A percentile compares a stretch with the other conserved stretches of the same genome.
phyloP scores from a whole-genome alignment of 2,797 vertebrate species.

The Poeciliopsis turneri region DNA sequence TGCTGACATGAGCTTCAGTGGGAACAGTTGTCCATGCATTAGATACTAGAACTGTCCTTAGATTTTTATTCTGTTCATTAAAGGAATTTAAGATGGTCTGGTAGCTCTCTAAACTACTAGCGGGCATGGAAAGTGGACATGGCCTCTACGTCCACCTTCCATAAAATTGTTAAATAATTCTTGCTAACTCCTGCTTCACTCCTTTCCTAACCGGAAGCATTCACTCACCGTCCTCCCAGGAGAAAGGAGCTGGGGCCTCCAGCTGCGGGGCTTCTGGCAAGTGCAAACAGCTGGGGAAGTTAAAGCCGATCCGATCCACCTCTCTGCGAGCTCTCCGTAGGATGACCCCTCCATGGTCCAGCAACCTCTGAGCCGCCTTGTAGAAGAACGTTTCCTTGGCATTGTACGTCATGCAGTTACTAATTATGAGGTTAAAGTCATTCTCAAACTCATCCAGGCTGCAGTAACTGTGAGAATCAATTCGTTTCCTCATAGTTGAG shows the following conservation, averaged over 20 bases:
- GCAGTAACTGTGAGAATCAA: slow-evolving; percentile 88
- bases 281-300: slow-evolving; percentile 90
- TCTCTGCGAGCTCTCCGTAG: slow-evolving; percentile 90
- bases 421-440: slow-evolving; percentile 94
- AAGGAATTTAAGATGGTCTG: too few relatives aligned
- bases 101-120: too few relatives aligned
- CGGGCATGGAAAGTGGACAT: too few relatives aligned
- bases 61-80: too few relatives aligned
- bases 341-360: slow-evolving; percentile 92
- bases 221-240: slow-evolving; percentile 93
- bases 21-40: too few relatives aligned
- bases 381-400: slow-evolving; percentile 97
- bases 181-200: background rate
- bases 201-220: background rate
- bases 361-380: slow-evolving; percentile 89
- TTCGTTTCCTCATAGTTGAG: slow-evolving; percentile 91
- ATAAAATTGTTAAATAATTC: too few relatives aligned
- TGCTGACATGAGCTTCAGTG: too few relatives aligned
- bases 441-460: slow-evolving; percentile 91
- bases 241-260: slow-evolving; percentile 84
- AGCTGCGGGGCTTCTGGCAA: slow-evolving; percentile 85
- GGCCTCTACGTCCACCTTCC: too few relatives aligned
- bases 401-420: slow-evolving; percentile 98
- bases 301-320: slow-evolving; percentile 88
- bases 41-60: too few relatives aligned